Percentiles rank a stretch among this genome's conserved stretches.
Evolutionary conservation across 1,140 invertebrate species (phyloP).

Genomic region (Drosophila arawakana): DNA sequence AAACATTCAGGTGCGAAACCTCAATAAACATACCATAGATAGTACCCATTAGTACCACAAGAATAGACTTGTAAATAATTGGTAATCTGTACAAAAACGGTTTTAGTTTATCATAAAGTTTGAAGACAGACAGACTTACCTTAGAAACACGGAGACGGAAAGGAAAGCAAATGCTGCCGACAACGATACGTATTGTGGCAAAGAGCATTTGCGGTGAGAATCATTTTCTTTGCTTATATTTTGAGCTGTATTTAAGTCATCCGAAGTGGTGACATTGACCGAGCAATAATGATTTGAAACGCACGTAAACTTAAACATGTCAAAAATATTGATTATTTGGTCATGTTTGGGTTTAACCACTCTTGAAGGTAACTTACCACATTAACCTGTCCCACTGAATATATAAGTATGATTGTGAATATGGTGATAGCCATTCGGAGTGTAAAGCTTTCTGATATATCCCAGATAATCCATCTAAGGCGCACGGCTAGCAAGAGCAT

Average conservation of each 20-base stretch:
- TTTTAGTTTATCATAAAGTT: background rate
- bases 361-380: conserved; percentile 88
- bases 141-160: conserved; percentile 92
- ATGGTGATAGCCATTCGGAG: conserved; percentile 93
- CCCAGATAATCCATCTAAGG: conserved; percentile 92
- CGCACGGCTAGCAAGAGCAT: conserved; percentile 93
- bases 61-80: conserved; percentile 91
- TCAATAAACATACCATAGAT: conserved; percentile 93
- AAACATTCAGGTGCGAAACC: conserved; percentile 91
- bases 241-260: conserved; percentile 4
- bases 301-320: conserved; percentile 88
- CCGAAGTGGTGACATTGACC: conserved; percentile 79
- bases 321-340: background rate
- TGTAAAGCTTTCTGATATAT: conserved; percentile 92
- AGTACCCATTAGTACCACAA: conserved; percentile 91
- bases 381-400: conserved; percentile 95
- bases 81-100: conserved; percentile 86
- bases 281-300: conserved; percentile 86
- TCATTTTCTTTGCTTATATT: conserved; percentile 54
- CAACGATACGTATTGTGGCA: conserved; percentile 94
- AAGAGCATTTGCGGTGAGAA: conserved; percentile 89
- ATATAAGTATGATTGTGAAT: conserved; percentile 93
- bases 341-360: background rate
- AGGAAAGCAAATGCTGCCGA: conserved; percentile 93
- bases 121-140: conserved; percentile 51